Conservation (phyloP, 2,113 vertebrate species). For the Varanus komodoensis region DNA sequence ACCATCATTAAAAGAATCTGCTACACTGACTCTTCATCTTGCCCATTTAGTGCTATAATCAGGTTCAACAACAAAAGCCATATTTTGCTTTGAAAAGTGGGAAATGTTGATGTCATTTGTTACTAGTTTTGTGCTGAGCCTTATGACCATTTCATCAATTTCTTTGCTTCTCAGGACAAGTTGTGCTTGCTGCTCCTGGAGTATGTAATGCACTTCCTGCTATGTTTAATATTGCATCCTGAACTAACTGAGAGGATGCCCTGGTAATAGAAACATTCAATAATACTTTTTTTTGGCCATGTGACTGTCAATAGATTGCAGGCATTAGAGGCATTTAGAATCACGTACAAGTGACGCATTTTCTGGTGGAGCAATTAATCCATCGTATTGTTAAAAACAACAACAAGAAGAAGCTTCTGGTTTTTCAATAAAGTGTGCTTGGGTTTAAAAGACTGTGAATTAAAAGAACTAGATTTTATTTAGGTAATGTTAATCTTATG, state of each 20-base stretch:
- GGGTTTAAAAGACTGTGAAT: not conserved
- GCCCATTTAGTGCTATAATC: not conserved
- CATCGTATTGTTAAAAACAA: constrained; percentile 35
- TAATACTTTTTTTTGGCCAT: not conserved
- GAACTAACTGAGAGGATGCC: constrained; percentile 26
- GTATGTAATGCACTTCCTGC: not conserved
- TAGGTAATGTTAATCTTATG: not conserved
- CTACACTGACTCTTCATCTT: not conserved
- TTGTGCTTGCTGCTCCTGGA: constrained; percentile 32
- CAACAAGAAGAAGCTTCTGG: not conserved
- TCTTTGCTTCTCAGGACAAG: constrained; percentile 32
- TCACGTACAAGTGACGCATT: constrained; percentile 61
- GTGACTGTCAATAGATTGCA: constrained; percentile 52
- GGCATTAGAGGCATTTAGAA: constrained; percentile 64
- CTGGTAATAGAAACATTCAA: not conserved
- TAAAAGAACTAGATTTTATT: constrained; percentile 2
- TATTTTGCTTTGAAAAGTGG: constrained; percentile 21
- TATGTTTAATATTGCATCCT: constrained; percentile 1
- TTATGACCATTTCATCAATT: constrained; percentile 30
- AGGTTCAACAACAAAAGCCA: not conserved
- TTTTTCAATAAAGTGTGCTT: constrained; percentile 30
- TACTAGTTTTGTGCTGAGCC: constrained; percentile 39
- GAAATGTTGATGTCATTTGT: constrained; percentile 15
- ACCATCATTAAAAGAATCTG: too few relatives aligned
- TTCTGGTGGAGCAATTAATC: constrained; percentile 71